Percentiles rank a stretch among this genome's conserved stretches.
Conservation (phyloP, 1,140 invertebrate species). For the Macrobrachium nipponense region DNA sequence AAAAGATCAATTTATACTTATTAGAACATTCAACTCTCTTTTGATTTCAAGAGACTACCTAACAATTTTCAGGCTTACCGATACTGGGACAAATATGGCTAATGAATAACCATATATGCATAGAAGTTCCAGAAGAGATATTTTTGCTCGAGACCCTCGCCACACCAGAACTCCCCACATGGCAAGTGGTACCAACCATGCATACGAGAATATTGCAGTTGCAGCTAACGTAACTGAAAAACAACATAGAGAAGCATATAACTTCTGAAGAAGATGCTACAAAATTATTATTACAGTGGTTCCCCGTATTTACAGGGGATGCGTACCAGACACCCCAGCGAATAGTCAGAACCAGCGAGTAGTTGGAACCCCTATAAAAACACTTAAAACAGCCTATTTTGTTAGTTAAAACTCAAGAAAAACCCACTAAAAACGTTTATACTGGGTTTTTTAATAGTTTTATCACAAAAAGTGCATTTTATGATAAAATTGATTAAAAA, state of each 20-base stretch:
- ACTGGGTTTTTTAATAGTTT: too few species aligned
- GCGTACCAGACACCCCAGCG: too few species aligned
- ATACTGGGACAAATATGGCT: conserved; percentile 92
- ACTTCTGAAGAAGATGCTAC: too few species aligned
- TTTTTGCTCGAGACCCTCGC: conserved; percentile 74
- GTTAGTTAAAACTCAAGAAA: too few species aligned
- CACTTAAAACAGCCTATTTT: too few species aligned
- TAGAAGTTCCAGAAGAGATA: conserved; percentile 69
- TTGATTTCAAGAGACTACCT: neutral
- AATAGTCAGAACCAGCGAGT: too few species aligned
- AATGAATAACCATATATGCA: conserved; percentile 97
- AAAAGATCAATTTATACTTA: neutral
- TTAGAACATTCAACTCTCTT: neutral
- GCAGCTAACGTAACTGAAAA: conserved; percentile 85
- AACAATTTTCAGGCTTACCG: conserved; percentile 70
- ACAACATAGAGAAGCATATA: neutral
- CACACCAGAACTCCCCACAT: conserved; percentile 90
- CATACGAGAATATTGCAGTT: conserved; percentile 89
- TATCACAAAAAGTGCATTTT: too few species aligned
- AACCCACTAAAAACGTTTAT: too few species aligned
- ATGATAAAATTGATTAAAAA: too few species aligned
- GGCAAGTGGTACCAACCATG: conserved; percentile 84
- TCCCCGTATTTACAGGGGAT: too few species aligned
- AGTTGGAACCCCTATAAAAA: too few species aligned
- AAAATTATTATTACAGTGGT: too few species aligned